Conservation (phyloP, 37 sponge, comb jelly and placozoan species). For the Halisarca cf. caerulea region DNA sequence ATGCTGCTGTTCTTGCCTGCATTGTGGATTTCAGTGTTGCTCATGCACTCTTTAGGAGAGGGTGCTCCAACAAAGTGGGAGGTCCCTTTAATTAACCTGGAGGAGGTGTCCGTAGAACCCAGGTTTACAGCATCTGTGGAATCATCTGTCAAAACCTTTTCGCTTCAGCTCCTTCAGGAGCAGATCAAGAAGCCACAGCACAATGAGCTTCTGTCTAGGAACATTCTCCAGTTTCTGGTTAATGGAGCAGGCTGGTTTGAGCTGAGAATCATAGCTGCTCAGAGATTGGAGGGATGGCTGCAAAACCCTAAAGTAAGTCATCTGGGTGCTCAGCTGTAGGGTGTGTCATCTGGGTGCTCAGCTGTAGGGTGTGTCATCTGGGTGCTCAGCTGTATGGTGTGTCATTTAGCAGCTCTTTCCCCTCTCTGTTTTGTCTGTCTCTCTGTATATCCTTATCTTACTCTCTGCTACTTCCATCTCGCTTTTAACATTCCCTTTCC, state of each 20-base stretch:
- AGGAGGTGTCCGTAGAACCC: not conserved
- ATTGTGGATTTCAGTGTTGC: too few relatives aligned
- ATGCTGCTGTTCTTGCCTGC: too few relatives aligned
- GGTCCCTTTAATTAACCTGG: not conserved
- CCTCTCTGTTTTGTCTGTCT: too few relatives aligned
- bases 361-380: constrained; percentile 10
- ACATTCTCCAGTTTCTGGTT: constrained; percentile 56
- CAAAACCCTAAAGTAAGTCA: constrained; percentile 80
- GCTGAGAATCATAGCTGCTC: constrained; percentile 61
- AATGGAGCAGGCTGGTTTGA: constrained; percentile 60
- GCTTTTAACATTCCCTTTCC: not conserved
- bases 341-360: constrained; percentile 12
- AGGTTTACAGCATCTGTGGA: not conserved
- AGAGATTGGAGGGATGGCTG: constrained; percentile 79
- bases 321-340: too few relatives aligned
- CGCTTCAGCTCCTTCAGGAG: constrained; percentile 60
- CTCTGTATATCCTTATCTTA: too few relatives aligned
- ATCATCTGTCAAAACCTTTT: constrained; percentile 42
- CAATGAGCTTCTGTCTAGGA: constrained; percentile 53
- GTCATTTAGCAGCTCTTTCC: not conserved
- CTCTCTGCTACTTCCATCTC: not conserved
- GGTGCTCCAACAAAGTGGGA: not conserved
- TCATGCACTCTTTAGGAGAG: constrained; percentile 8
- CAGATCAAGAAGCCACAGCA: constrained; percentile 52
- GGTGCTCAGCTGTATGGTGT: constrained; percentile 8